A percentile compares a stretch with the other conserved stretches of the same genome.
These are phyloP conservation scores for Conus canariensis DNA, from an alignment of 2,888 invertebrate species.

Conservation along the genomic window DNA sequence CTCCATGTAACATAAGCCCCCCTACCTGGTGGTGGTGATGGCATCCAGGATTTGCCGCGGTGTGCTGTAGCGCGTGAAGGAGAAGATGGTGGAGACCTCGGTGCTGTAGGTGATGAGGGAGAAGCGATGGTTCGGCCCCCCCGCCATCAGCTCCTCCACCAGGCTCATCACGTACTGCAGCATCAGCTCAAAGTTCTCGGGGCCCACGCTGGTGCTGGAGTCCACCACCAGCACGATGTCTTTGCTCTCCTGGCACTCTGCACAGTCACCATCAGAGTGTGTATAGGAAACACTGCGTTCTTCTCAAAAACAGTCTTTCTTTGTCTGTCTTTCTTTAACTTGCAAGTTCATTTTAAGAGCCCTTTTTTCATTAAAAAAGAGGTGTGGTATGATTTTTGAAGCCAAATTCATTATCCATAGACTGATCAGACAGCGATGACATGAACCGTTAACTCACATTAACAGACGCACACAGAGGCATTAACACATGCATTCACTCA, in stretches of 20 bases:
- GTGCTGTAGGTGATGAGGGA: conserved; percentile 67
- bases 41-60: conserved; percentile 54
- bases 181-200: conserved; percentile 61
- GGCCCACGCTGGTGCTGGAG: conserved; percentile 68
- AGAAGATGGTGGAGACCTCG: conserved; percentile 66
- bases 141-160: conserved; percentile 59
- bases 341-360: too few relatives aligned
- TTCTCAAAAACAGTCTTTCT: too few relatives aligned
- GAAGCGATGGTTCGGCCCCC: conserved; percentile 64
- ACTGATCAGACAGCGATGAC: too few relatives aligned
- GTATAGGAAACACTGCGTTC: neutral
- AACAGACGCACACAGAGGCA: neutral
- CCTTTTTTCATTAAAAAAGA: too few relatives aligned
- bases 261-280: neutral
- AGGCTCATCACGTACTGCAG: conserved; percentile 58
- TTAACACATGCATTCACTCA: too few relatives aligned
- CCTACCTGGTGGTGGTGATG: conserved; percentile 55
- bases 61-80: conserved; percentile 62
- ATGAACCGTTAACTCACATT: neutral
- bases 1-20: too few relatives aligned
- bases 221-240: conserved; percentile 70
- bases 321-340: neutral
- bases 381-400: too few relatives aligned
- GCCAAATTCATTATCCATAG: too few relatives aligned
- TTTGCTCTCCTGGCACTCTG: conserved; percentile 65